Evolutionary conservation across 2,888 invertebrate genomes (phyloP), one percentile per base, ranked within the genome.

Genomic region (Philopedon plagiatum): DNA sequence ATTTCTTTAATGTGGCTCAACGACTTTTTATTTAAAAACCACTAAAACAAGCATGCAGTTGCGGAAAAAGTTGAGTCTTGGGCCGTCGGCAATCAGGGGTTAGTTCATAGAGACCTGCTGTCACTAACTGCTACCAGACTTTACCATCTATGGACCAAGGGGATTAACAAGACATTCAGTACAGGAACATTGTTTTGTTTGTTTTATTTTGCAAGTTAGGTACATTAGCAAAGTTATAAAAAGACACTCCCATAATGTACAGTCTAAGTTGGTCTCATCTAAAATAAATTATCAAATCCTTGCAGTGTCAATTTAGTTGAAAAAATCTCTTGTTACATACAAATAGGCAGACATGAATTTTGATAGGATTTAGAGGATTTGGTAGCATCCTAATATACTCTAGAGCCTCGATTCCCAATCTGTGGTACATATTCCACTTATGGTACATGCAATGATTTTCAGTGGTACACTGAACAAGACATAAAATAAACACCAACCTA

Each of bases 1-100:
- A 81, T 80, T 80, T 79, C 80, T 79, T 81, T 78, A 80, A 82
- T 80, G 82, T 83, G 83, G 83, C 81, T 81, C 84, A 81, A 84
- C 84, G 79, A 80, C 84, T 84, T 84, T 84, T 84, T 84, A 83
- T 82, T 76, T 73, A 80, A 82, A 81, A 81, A 79, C 80, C 78
- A 81, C 81, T 83, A 81, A 82, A 83, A 81, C 81, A 79, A 82
- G 78, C 80, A 80, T 80, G 81, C 81, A 81, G 82, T 81, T 81
- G 79, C 81, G 82, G 84, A 84, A 84, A 83, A 83, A 84, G 81
- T 81, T 82, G 73, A 69, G 21, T 15, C 80, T 77, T 76, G 75
- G 79, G 80, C 79, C 80, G 81, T 81, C 81, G 81, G 81, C 81
- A 80, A 77, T 75, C 76, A 76, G 76, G 75, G 82, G 81, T 81